Evolutionary conservation across 2,888 invertebrate species (phyloP), one percentile per base, ranked within the genome.

Genomic region (Lacanobia wlatinum): DNA sequence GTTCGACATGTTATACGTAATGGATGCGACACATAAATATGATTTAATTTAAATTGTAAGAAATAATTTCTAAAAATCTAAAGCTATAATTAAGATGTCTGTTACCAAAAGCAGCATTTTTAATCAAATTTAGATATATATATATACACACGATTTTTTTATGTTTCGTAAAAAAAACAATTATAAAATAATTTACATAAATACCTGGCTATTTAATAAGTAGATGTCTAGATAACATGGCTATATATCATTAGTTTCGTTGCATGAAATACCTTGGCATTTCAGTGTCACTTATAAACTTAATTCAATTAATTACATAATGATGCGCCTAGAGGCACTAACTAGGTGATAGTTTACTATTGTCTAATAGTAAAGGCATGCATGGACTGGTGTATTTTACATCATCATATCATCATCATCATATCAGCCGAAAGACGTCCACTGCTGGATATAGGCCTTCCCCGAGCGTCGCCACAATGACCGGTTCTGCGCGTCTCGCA

Each of bases 221-320:
- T 14, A 58, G 21, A 56, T 62, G 7, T 60, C 70, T 75, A 63
- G 40, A 70, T 53, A 56, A 48, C 18, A 40, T 43, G 9, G 28
- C 9, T 14, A 62, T 77, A 62, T 58, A 79, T 70, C 58, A 80
- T 56, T 8, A 9, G 43, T 80, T 63, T 48, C 5, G 53, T 70
- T 73, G 58, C 50, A 43, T 34, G 10, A n/a, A 43, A 66, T 55
- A 62, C 81, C 82, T 80, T 80, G 82, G 48, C 78, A 81, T 80
- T 80, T 81, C 12, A 34, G 12, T 73, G 69, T 73, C 62, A 63
- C 43, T 70, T 40, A 63, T 59, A 64, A 53, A 67, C 43, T 50
- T 53, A 53, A 81, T 81, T 69, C 34, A 66, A 56, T 73, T 65
- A 67, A 81, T 77, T 50, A 66, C 9, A 16, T 69, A 73, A 81